A percentile compares a stretch with the other conserved stretches of the same genome.
These are phyloP conservation scores for Schizopygopsis malacanthus DNA, from an alignment of 2,797 vertebrate genomes.

Conservation along the genomic window DNA sequence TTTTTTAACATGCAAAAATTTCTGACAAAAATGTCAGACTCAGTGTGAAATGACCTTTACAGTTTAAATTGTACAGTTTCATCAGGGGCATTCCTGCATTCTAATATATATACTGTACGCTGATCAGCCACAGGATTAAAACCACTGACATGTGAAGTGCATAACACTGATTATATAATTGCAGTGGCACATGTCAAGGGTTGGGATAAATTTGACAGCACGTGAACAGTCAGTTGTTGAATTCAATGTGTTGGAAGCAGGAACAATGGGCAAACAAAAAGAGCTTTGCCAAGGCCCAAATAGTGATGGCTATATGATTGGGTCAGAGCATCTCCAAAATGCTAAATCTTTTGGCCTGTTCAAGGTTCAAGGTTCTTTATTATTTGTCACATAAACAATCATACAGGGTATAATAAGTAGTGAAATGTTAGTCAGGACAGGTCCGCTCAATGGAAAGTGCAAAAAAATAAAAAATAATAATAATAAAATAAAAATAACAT, in stretches of 20 bases:
- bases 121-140: background rate
- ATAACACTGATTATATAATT: background rate
- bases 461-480: no score
- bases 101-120: background rate
- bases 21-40: no score
- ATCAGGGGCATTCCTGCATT: background rate
- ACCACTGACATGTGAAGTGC: background rate
- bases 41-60: background rate
- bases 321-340: background rate
- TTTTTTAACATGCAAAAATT: no score
- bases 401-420: no score
- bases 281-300: background rate
- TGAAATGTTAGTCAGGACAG: no score
- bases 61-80: background rate
- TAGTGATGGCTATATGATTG: background rate
- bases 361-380: no score
- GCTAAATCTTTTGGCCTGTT: background rate
- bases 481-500: no score
- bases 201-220: background rate
- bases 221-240: background rate
- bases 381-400: no score
- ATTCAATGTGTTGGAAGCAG: background rate
- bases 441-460: no score
- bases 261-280: background rate
- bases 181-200: background rate